Percentiles rank a stretch among this genome's conserved stretches.
These are phyloP conservation scores for Leptopilina myrica DNA, from an alignment of 2,888 invertebrate species.

Conservation along the genomic window DNA sequence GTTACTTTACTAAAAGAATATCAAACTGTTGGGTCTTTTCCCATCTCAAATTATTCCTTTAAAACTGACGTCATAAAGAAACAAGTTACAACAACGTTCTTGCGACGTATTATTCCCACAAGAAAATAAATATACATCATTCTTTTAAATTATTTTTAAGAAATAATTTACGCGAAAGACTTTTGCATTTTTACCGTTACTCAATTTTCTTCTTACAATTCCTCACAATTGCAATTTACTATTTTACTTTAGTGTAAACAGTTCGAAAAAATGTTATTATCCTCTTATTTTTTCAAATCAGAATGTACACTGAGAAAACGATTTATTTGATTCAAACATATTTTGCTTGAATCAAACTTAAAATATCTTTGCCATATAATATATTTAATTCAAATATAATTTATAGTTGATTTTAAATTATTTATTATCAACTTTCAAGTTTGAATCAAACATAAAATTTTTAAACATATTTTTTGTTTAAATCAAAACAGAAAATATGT, in stretches of 20 bases:
- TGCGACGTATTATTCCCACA: not conserved
- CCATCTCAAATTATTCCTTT: not conserved
- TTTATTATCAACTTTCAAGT: too few species aligned
- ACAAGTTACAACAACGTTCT: not conserved
- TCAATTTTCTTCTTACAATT: not conserved
- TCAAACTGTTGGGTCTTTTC: not conserved
- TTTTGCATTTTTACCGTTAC: slow-evolving; percentile 17
- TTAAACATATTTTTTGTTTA: too few species aligned
- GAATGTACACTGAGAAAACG: too few species aligned
- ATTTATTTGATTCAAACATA: too few species aligned
- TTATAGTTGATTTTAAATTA: too few species aligned
- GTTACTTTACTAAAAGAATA: not conserved
- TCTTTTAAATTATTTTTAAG: not conserved
- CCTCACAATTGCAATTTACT: not conserved
- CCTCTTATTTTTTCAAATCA: too few species aligned
- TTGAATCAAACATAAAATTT: too few species aligned
- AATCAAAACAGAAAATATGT: too few species aligned
- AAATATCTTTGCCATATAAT: too few species aligned
- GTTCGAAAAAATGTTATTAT: too few species aligned
- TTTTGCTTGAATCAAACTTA: too few species aligned
- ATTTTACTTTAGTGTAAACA: not conserved
- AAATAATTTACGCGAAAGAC: slow-evolving; percentile 13
- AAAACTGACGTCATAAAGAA: not conserved
- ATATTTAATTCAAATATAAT: too few species aligned
- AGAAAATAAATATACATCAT: not conserved